A percentile compares a stretch with the other conserved stretches of the same genome.
Conservation (phyloP, 2,888 invertebrate genomes). For the Oscheius sp. region DNA sequence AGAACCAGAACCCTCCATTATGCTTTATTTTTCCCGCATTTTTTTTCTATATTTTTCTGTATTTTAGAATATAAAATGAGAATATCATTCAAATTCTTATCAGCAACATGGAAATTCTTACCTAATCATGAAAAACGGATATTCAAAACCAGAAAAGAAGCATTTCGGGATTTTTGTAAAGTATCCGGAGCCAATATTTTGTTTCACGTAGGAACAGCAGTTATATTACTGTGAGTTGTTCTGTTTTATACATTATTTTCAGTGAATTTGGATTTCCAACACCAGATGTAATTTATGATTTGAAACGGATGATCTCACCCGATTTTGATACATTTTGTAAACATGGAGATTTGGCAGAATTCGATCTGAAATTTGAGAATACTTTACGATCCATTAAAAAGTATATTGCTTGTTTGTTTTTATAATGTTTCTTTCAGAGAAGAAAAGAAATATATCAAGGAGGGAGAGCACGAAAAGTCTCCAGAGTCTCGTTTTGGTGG, state of each 20-base stretch:
- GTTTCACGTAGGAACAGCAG: slow-evolving; percentile 47
- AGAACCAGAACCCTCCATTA: background rate
- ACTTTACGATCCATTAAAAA: slow-evolving; percentile 40
- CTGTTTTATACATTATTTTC: background rate
- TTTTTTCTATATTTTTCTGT: background rate
- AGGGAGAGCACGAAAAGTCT: slow-evolving; percentile 38
- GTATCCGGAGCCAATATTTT: slow-evolving; percentile 52
- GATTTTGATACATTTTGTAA: slow-evolving; percentile 55
- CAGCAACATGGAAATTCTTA: slow-evolving; percentile 36
- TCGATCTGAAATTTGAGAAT: slow-evolving; percentile 50
- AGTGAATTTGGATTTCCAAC: slow-evolving; percentile 62
- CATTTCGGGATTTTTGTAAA: slow-evolving; percentile 51
- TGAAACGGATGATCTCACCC: slow-evolving; percentile 54
- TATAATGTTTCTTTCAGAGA: slow-evolving; percentile 32
- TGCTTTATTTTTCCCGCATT: background rate
- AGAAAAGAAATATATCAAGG: slow-evolving; percentile 39
- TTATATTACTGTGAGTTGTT: slow-evolving; percentile 45
- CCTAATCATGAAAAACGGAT: slow-evolving; percentile 43
- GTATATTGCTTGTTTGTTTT: background rate
- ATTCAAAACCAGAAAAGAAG: slow-evolving; percentile 45
- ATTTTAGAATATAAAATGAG: slow-evolving; percentile 11
- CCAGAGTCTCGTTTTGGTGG: slow-evolving; percentile 55
- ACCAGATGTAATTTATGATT: slow-evolving; percentile 58
- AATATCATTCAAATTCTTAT: background rate
- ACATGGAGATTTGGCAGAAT: slow-evolving; percentile 50